Conservation (phyloP, 2,888 invertebrate genomes). For the Rhamnusium bicolor region DNA sequence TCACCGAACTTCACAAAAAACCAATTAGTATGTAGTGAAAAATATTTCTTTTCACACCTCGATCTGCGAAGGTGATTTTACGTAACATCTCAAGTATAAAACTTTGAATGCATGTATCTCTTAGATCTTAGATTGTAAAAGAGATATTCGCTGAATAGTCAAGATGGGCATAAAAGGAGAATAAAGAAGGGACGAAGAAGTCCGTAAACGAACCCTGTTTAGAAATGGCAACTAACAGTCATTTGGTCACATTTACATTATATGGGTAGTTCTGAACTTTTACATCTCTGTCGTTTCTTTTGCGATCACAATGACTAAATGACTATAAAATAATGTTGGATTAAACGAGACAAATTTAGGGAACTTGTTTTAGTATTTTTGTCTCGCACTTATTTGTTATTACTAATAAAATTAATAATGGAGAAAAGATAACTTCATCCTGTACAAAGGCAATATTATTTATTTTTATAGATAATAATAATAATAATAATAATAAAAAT, state of each 20-base stretch:
- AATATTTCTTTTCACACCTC: conserved; percentile 4
- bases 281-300: neutral
- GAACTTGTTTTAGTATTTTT: too few relatives aligned
- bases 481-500: too few relatives aligned
- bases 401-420: too few relatives aligned
- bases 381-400: too few relatives aligned
- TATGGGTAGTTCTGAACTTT: neutral
- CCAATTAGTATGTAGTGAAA: conserved; percentile 10
- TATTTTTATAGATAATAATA: too few relatives aligned
- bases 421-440: too few relatives aligned
- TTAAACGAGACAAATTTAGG: too few relatives aligned
- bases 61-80: conserved; percentile 45
- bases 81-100: conserved; percentile 39
- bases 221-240: conserved; percentile 13
- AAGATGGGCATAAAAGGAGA: neutral
- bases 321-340: neutral
- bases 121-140: conserved; percentile 39
- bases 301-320: neutral
- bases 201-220: conserved; percentile 11
- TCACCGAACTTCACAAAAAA: conserved; percentile 2
- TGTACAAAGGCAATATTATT: too few relatives aligned
- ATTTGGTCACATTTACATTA: conserved; percentile 27
- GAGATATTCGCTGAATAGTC: conserved; percentile 39
- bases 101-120: conserved; percentile 40
- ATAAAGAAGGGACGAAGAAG: neutral